Conservation (phyloP, 2,113 vertebrate genomes). For the Xyrauchen texanus region DNA sequence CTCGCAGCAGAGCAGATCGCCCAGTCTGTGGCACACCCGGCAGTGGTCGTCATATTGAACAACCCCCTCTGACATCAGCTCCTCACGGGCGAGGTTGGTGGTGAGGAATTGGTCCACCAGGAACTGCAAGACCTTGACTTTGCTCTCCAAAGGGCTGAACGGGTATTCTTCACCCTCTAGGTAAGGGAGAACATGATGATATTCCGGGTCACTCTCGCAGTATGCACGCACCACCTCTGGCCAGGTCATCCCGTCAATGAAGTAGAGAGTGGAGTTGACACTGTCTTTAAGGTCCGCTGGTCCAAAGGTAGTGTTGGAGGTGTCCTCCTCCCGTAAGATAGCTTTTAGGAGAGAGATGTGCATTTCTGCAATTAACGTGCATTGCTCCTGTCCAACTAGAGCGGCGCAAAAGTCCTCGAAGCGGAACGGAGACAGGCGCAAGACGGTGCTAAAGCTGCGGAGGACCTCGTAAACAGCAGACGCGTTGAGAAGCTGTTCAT, state of each 20-base stretch:
- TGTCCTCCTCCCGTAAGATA: conserved; percentile 95
- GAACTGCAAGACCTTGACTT: conserved; percentile 96
- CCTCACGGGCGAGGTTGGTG: conserved; percentile 96
- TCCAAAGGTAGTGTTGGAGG: conserved; percentile 96
- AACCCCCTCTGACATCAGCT: conserved; percentile 95
- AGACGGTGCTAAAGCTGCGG: conserved; percentile 93
- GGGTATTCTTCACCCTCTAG: conserved; percentile 93
- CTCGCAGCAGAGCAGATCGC: conserved; percentile 97
- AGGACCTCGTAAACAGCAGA: conserved; percentile 94
- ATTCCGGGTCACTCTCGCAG: conserved; percentile 94
- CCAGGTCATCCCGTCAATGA: conserved; percentile 99
- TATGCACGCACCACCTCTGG: conserved; percentile 93
- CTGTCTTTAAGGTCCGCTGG: conserved; percentile 98
- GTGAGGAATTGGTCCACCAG: conserved; percentile 97
- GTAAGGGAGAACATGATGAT: conserved; percentile 88
- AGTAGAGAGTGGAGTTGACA: conserved; percentile 95
- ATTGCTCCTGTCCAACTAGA: conserved; percentile 93
- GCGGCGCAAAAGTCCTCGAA: conserved; percentile 98
- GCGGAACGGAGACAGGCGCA: conserved; percentile 94
- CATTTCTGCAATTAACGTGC: conserved; percentile 94
- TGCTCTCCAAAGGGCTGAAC: conserved; percentile 88
- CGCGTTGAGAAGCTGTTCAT: conserved; percentile 89
- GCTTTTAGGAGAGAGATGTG: conserved; percentile 92
- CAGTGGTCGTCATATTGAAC: conserved; percentile 97
- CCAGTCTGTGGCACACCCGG: conserved; percentile 95